Evolutionary conservation across 1,140 invertebrate species (phyloP), one percentile per base, ranked within the genome.

Genomic region (Apis dorsata): DNA sequence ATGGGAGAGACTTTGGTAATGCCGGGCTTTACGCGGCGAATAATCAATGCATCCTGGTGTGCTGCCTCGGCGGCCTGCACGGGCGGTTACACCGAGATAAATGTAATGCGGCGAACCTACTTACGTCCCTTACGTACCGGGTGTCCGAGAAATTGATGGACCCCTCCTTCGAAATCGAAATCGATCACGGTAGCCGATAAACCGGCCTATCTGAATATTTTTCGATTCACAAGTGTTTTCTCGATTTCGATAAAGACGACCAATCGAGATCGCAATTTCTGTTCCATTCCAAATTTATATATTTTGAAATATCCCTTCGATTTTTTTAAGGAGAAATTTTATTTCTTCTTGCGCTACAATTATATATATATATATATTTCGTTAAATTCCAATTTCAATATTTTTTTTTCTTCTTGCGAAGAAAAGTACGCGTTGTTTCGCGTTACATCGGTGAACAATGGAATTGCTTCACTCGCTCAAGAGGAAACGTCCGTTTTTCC

Each of bases 21-120:
- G 87, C 75, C 59, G 80, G 76, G 72, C 82, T 86, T 89, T 89
- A 87, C 88, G 81, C 73, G 80, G 75, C 85, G 88, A 86, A 89
- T 89, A 89, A 89, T 89, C 88, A 85, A 89, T 87, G 88, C 88
- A 82, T 89, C 85, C 88, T 86, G 85, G 79, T 84, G 82, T 87
- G 85, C 79, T 84, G 80, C 72, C 84, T 69, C 70, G 74, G 83
- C 70, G 74, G 83, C 68, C 73, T 71, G 69, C 79, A 73, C 85
- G 85, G 86, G 55, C 85, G 86, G 81, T 87, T 87, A 87, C 86
- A 84, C 85, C 66, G 85, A 87, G 86, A 87, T 87, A 87, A 87
- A 87, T 86, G 86, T 87, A 86, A 87, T 86, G 81, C 86, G 86
- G 81, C 76, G 81, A 83, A 86, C 85, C 86, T 87, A 87, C 86